Evolutionary conservation across 2,797 vertebrate genomes (phyloP).

Genomic region (Enteromius viviparus): DNA sequence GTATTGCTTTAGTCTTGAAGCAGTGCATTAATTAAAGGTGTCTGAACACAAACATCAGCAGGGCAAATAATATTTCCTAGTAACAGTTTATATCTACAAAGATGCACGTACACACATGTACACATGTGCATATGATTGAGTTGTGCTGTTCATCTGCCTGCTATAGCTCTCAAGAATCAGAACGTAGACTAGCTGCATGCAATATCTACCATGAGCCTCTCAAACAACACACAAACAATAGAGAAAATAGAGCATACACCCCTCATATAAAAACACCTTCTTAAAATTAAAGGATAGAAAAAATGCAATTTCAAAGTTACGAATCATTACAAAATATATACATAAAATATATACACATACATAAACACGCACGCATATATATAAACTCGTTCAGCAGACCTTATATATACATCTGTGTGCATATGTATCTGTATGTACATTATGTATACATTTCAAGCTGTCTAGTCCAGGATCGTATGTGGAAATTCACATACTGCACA

Average conservation of each 20-base stretch:
- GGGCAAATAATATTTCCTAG: background rate
- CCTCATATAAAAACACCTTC: slow-evolving; percentile 48
- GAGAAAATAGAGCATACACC: slow-evolving; percentile 34
- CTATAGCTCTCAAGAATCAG: background rate
- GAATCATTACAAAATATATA: slow-evolving; percentile 78
- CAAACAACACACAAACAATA: background rate
- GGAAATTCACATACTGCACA: background rate
- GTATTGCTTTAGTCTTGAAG: slow-evolving; percentile 36
- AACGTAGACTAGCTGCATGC: slow-evolving; percentile 34
- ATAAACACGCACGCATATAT: slow-evolving; percentile 71
- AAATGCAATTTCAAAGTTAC: slow-evolving; percentile 59
- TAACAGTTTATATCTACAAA: slow-evolving; percentile 14
- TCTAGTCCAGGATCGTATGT: slow-evolving; percentile 43
- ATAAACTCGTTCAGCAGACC: slow-evolving; percentile 54
- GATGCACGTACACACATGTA: background rate
- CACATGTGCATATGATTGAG: slow-evolving; percentile 17
- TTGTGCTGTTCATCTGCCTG: background rate
- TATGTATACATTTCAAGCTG: slow-evolving; percentile 71
- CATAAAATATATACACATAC: slow-evolving; percentile 77
- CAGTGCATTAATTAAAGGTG: slow-evolving; percentile 14
- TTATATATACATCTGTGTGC: slow-evolving; percentile 69
- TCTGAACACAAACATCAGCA: slow-evolving; percentile 20
- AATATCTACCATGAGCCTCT: background rate
- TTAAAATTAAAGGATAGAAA: slow-evolving; percentile 63
- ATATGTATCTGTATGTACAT: slow-evolving; percentile 75